Evolutionary conservation across 2,797 vertebrate genomes (phyloP), one percentile per base, ranked within the genome.

Genomic region (Podarcis siculus): DNA sequence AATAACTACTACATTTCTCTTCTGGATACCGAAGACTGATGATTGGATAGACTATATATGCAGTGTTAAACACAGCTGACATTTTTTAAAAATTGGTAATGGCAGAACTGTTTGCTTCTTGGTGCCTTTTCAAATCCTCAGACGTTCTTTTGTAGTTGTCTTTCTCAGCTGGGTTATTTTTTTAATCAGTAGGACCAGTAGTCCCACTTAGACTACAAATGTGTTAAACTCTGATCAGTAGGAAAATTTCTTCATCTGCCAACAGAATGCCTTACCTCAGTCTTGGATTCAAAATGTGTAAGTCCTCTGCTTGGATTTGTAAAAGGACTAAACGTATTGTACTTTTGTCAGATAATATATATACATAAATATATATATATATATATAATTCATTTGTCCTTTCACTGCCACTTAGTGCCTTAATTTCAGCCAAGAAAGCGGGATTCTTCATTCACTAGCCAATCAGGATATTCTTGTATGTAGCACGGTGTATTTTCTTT

Each of bases 321-420:
- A 71, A 83, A 91, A 89, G 90, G 89, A 77, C 25, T 37, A 72
- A 35, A 88, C 64, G 1, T 30, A 90, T 92, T 89, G 72, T 87
- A 94, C 91, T 89, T 93, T 89, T 89, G 87, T 91, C 90, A 86
- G 92, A 95, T 87, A 90, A 91, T 42, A 61, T 94, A 78, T 64
- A 3, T 35, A 55, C 49, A 55, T 55, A 55, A 55, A 55, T 55
- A 49, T 49, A 49, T 49, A 49, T 49, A 61, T 94, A 78, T 64
- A 3, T 35, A 91, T 95, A 83, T 83, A 86, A 91, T 93, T 95
- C 92, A 89, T 95, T 92, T 95, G 87, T 96, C 91, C 76, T 96
- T 96, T 96, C 89, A 95, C 94, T 96, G 96, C 97, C 97, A 93
- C 94, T 96, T 96, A 97, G 97, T 97, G 97, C 97, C 97, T 97